Evolutionary conservation across 2,888 invertebrate genomes (phyloP), one percentile per base, ranked within the genome.

Genomic region (Pheosia tremula): DNA sequence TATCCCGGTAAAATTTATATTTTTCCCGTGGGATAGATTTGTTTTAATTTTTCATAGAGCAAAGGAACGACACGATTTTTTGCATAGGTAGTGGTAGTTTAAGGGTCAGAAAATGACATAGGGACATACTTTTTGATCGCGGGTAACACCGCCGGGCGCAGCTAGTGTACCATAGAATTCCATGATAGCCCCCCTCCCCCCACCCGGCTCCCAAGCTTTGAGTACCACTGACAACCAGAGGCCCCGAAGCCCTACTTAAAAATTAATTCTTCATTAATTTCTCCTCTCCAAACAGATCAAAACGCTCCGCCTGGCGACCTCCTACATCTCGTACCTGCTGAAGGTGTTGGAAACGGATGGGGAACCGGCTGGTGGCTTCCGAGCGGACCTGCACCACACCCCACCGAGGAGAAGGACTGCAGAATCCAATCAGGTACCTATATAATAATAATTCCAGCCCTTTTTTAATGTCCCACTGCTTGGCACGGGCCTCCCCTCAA

Each of bases 241-340:
- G 71, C 67, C 78, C 66, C 45, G 36, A 57, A 37, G 56, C 66
- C 60, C 63, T 69, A 69, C 64, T 57, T 64, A 59, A 58, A 49
- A 71, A 74, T 75, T 79, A 73, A 74, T 75, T 68, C 59, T 68
- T 41, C 56, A 75, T 77, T 75, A 75, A 74, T 62, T 11, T 67
- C 60, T 68, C 56, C 59, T 70, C 67, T 75, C 57, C 88, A 94
- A 94, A 63, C 95, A 98, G 95, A 99, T 99, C 76, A 99, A 99
- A 91, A 99, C 99, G 0, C 94, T 99, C 41, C 95, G 98, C 65
- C 91, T 99, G 78, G 99, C 99, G 0, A 99, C 98, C 0, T 97
- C 97, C 0, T 98, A 98, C 90, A 98, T 98, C 76, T 97, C 97
- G 5, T 98, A 98, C 88, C 95, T 99, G 61, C 98, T 98, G 92